Evolutionary conservation across 2,797 vertebrate genomes (phyloP).

Genomic region (Cephalopachus bancanus): DNA sequence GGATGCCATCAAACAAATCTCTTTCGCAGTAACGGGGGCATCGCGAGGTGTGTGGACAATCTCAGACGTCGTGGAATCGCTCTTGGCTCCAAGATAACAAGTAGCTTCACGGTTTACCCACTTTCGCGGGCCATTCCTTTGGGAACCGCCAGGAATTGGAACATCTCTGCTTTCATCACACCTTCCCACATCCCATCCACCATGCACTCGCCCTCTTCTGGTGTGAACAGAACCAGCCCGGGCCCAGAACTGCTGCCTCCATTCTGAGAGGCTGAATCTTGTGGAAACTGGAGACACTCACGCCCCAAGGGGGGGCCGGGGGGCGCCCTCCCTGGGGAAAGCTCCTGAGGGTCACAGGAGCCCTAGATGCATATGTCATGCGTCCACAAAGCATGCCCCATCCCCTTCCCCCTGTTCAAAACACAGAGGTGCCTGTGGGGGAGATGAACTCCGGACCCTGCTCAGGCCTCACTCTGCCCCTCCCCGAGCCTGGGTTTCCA

Average conservation of each 20-base stretch:
- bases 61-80: background rate
- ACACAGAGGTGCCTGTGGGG: background rate
- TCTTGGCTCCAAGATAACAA: constrained; percentile 8
- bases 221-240: background rate
- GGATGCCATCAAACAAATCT: background rate
- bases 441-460: background rate
- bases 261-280: background rate
- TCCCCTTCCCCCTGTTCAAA: background rate
- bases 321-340: background rate
- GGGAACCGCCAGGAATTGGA: background rate
- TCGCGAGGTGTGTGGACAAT: rapidly evolving
- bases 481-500: background rate
- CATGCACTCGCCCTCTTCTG: background rate
- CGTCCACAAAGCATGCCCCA: background rate
- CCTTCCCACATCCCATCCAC: background rate
- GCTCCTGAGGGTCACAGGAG: background rate
- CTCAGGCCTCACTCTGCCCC: background rate
- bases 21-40: rapidly evolving
- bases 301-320: rapidly evolving
- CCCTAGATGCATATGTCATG: background rate
- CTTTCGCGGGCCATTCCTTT: background rate
- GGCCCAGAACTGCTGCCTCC: background rate
- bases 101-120: background rate
- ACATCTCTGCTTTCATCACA: background rate
- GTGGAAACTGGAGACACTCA: background rate